A percentile compares a stretch with the other conserved stretches of the same genome.
phyloP scores from a whole-genome alignment of 2,113 vertebrate species.

The Pseudopipra pipra region DNA sequence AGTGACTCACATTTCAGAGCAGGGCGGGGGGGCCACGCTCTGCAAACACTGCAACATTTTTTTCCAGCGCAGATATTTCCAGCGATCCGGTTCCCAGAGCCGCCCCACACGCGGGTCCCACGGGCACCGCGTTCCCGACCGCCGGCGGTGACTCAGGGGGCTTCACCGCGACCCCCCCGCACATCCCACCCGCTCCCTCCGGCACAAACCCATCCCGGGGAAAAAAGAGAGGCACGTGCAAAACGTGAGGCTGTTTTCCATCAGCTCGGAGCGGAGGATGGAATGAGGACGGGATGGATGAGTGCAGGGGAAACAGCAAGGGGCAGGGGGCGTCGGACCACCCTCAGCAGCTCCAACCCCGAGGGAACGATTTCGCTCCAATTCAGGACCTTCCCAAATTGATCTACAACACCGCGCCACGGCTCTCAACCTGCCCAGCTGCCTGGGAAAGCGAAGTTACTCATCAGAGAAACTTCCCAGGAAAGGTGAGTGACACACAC shows the following conservation, averaged over 20 bases:
- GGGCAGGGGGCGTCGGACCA: background rate
- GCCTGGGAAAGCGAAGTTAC: background rate
- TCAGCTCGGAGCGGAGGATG: fast-evolving
- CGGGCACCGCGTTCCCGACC: background rate
- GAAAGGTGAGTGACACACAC: background rate
- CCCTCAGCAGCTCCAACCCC: background rate
- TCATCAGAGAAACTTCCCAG: background rate
- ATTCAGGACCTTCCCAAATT: background rate
- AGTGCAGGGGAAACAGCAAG: background rate
- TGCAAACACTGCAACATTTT: background rate
- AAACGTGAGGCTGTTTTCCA: background rate
- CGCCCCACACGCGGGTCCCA: background rate
- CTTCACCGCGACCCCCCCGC: background rate
- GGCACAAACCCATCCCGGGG: background rate
- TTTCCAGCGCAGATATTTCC: background rate
- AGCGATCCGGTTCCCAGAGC: background rate
- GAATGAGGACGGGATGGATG: background rate
- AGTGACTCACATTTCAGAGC: conserved; percentile 37
- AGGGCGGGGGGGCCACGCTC: background rate
- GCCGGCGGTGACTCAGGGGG: background rate
- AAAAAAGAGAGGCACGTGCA: background rate
- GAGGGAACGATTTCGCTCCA: background rate
- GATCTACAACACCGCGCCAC: fast-evolving
- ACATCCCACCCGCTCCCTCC: background rate
- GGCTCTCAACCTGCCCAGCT: background rate